Evolutionary conservation across 64 coral and sea anemone genomes (phyloP).

Genomic region (Orbicella faveolata): DNA sequence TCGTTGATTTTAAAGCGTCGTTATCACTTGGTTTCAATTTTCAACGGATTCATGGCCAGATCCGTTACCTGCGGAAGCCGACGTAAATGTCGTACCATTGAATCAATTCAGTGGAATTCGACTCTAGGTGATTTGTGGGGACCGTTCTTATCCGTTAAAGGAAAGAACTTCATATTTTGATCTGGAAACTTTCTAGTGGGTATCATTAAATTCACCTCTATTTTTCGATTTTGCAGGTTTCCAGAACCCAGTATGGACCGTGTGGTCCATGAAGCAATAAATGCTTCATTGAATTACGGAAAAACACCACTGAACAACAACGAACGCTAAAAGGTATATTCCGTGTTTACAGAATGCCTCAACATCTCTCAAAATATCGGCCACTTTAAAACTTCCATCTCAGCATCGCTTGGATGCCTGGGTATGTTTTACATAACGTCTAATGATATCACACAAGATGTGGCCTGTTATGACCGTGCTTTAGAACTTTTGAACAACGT

Average conservation of each 20-base stretch:
- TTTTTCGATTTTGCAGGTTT: not conserved
- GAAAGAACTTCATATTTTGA: no score
- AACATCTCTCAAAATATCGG: not conserved
- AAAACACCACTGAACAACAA: not conserved
- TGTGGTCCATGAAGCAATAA: not conserved
- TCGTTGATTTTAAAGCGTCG: no score
- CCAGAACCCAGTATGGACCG: not conserved
- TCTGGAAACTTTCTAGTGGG: no score
- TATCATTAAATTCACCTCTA: not conserved
- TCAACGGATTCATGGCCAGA: no score
- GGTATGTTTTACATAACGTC: constrained; percentile 3
- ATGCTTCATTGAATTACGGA: constrained; percentile 1
- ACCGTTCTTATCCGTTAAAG: no score
- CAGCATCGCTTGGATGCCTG: constrained; percentile 5
- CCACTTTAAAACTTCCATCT: not conserved
- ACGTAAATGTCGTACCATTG: no score
- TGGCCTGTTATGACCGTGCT: not conserved
- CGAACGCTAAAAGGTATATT: not conserved
- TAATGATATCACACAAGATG: not conserved
- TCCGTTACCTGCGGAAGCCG: no score
- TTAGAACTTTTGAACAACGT: not conserved
- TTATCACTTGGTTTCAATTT: no score
- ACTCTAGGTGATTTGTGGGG: no score
- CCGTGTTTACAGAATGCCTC: constrained; percentile 16
- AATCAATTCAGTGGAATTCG: no score